Evolutionary conservation across 2,888 invertebrate species (phyloP).

Genomic region (Apodemia zela): DNA sequence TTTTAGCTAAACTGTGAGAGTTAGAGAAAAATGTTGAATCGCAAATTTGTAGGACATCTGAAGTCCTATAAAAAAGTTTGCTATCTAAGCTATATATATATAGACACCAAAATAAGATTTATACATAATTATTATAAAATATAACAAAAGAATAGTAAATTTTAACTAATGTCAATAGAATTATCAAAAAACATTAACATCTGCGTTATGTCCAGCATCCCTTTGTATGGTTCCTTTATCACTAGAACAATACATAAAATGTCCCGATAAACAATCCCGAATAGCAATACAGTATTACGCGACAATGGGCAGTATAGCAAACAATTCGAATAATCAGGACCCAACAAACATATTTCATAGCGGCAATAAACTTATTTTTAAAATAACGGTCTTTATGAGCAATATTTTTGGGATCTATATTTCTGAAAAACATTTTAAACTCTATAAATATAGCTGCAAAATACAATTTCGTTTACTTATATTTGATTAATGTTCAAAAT

Average conservation of each 20-base stretch:
- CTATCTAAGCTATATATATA: no score
- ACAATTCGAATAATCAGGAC: slow-evolving; percentile 4
- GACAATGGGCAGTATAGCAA: background rate
- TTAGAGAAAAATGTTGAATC: no score
- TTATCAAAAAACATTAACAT: background rate
- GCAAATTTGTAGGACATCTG: no score
- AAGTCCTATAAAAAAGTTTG: no score
- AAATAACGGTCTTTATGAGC: background rate
- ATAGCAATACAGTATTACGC: background rate
- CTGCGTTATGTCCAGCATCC: background rate
- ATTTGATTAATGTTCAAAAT: background rate
- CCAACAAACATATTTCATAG: slow-evolving; percentile 3
- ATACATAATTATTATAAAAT: background rate
- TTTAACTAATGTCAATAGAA: background rate
- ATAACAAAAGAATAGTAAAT: background rate
- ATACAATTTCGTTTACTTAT: background rate
- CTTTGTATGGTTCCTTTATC: background rate
- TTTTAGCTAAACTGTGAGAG: no score
- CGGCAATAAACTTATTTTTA: slow-evolving; percentile 4
- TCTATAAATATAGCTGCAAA: background rate
- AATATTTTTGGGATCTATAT: background rate
- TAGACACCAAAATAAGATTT: background rate
- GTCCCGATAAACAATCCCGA: slow-evolving; percentile 2
- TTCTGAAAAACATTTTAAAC: background rate
- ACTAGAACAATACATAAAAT: background rate